Base-by-base conservation (phyloP, 2,797 vertebrate species). In the Eremophila alpestris region DNA sequence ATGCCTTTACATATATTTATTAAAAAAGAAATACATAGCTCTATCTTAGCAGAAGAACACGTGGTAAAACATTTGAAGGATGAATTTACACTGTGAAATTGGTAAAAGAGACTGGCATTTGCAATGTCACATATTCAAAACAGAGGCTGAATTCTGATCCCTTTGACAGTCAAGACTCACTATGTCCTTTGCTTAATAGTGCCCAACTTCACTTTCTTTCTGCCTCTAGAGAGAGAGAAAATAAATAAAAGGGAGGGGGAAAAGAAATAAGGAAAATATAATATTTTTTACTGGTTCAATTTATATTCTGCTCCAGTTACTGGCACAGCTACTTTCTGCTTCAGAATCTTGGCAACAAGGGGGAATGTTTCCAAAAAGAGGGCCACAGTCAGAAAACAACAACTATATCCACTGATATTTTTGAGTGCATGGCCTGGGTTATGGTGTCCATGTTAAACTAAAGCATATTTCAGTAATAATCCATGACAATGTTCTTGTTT, bases 61-160 rank as follows among this genome's bases (percentile, higher is more conserved):
- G 8, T 65, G 29, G 15, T 60, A 76, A 48, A 27, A 41, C 62
- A 73, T 34, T 9, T 73, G 13, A 60, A 55, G 19, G 10, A 38
- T 21, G 16, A 87, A 65, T 62, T 74, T 54, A 29, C 13, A 7
- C 16, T 32, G 23, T 29, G 43, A 86, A 68, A 89, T 27, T 7
- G 41, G 8, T 0, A 3, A 22, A 78, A 46, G 7, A 17, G 0
- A 11, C 20, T 18, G 13, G 5, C 4, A 1, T 29, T 21, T 46
- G 18, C 23, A 69, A 45, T 18, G 24, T 62, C 11, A 29, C 6
- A 9, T 11, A 15, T 56, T 43, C 52, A 60, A 83, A 85, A 14
- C 5, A 76, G 34, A 62, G 7, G 11, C 7, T 80, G 41, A 59
- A 38, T 59, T 89, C 78, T 59, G 7, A 34, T 51, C 5, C 8